Evolutionary conservation across 2,888 invertebrate genomes (phyloP), one percentile per base, ranked within the genome.

Genomic region (Tupiocoris notatus): DNA sequence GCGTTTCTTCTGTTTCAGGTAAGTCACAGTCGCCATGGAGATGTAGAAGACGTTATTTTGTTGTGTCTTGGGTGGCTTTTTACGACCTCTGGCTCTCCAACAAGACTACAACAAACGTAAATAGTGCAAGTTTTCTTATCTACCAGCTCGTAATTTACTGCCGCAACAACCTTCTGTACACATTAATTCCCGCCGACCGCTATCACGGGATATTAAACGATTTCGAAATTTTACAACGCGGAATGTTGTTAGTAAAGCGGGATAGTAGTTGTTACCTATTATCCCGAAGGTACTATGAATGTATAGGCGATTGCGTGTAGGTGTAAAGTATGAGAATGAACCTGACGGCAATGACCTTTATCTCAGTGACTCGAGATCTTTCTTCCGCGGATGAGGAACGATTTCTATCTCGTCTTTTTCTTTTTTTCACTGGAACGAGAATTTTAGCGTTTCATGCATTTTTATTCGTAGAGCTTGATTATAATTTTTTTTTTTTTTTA

Each of bases 111-210:
- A 57, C 70, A 59, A 70, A 54, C 61, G 70, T 70, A 70, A 70
- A 70, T 70, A 70, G 70, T 59, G 58, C 70, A 70, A 70, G 58
- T 70, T 70, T 22, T 22, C 70, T 70, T 70, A 70, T 70, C 70
- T 58, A 25, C 57, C 21, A 39, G 39, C 39, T 39, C 39, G 70
- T 70, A 70, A 70, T 70, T 70, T 58, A 70, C 70, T 25, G 18
- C 59, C 6, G 39, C 39, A 39, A 39, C 39, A 39, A 39, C 39
- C 39, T 39, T 39, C 39, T 39, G 39, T 39, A 39, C 39, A 39
- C 39, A 39, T 39, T 39, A 39, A 39, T 39, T 39, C 39, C 39
- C 3, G 39, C 39, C n/a, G n/a, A n/a, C n/a, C 39, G 39, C 39
- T 39, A 39, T 39, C 39, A 39, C 39, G 39, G 39, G 39, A 39